Evolutionary conservation across 2,888 invertebrate species (phyloP).

Genomic region (Heliconius aoede): DNA sequence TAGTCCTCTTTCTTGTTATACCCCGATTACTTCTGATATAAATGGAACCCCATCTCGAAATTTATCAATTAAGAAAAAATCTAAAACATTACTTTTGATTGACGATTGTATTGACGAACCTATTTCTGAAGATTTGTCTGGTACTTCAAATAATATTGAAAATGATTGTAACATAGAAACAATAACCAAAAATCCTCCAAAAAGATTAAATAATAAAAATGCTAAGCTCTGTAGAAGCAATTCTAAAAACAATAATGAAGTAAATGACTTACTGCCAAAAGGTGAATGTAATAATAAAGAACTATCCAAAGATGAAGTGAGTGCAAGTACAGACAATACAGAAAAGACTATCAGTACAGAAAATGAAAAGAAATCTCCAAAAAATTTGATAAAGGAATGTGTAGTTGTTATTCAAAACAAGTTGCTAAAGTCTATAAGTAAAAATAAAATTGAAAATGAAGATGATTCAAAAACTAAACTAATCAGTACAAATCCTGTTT

Average conservation of each 20-base stretch:
- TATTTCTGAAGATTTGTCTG: constrained; percentile 2
- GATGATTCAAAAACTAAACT: constrained; percentile 35
- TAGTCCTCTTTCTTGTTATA: constrained; percentile 24
- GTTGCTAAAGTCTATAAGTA: constrained; percentile 57
- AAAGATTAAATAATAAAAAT: constrained; percentile 35
- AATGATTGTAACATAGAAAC: constrained; percentile 6
- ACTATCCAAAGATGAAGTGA: not conserved
- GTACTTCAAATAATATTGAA: not conserved
- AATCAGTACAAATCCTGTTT: constrained; percentile 46
- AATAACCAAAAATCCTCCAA: constrained; percentile 14
- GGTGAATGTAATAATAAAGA: not conserved
- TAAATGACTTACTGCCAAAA: constrained; percentile 17
- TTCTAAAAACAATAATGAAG: constrained; percentile 53
- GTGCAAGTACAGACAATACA: not conserved
- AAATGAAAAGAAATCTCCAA: constrained; percentile 56
- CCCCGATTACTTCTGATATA: constrained; percentile 9
- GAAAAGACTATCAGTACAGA: not conserved
- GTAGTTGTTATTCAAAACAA: constrained; percentile 75
- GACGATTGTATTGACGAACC: constrained; percentile 48
- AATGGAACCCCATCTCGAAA: constrained; percentile 59
- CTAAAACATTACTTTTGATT: constrained; percentile 57
- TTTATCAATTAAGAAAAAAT: constrained; percentile 61
- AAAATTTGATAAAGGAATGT: constrained; percentile 75
- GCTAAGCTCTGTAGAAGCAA: constrained; percentile 51
- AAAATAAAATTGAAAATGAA: constrained; percentile 36